phyloP scores from a whole-genome alignment of 2,797 vertebrate genomes.

The Parauchenoglanis punctatus region DNA sequence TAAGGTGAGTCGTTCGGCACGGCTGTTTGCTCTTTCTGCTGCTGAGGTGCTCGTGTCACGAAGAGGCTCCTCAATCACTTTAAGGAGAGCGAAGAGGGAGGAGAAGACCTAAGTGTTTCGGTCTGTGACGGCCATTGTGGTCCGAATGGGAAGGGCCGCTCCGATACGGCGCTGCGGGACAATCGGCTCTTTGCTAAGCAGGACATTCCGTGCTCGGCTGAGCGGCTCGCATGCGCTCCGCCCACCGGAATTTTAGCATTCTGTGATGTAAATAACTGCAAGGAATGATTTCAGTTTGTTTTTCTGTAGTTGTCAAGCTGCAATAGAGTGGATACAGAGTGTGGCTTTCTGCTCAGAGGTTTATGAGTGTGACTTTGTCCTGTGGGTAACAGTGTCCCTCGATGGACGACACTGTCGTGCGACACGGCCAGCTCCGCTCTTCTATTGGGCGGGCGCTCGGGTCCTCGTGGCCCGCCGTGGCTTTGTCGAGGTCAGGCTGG shows the following conservation, averaged over 20 bases:
- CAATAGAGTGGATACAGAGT: background rate
- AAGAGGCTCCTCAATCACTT: conserved; percentile 61
- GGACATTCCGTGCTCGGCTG: conserved; percentile 48
- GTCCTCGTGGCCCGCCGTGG: conserved; percentile 38
- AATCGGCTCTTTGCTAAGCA: conserved; percentile 56
- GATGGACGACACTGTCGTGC: conserved; percentile 31
- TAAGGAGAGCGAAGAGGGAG: conserved; percentile 38
- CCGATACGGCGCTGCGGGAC: conserved; percentile 50
- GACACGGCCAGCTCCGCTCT: conserved; percentile 14
- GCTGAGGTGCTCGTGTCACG: conserved; percentile 58
- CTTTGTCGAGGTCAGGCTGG: conserved; percentile 65
- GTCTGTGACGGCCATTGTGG: conserved; percentile 61
- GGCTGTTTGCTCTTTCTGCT: conserved; percentile 55
- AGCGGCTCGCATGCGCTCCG: conserved; percentile 37
- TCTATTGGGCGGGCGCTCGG: conserved; percentile 39
- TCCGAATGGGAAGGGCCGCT: conserved; percentile 58
- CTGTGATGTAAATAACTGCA: conserved; percentile 22
- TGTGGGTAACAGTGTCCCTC: conserved; percentile 25
- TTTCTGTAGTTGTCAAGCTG: background rate
- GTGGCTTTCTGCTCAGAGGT: background rate
- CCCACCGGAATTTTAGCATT: conserved; percentile 7
- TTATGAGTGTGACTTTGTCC: conserved; percentile 26
- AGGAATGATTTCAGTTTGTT: background rate
- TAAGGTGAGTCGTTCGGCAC: conserved; percentile 48
- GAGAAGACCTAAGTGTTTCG: conserved; percentile 45